Evolutionary conservation across 2,888 invertebrate genomes (phyloP), one percentile per base, ranked within the genome.

Genomic region (Thumatha senex): DNA sequence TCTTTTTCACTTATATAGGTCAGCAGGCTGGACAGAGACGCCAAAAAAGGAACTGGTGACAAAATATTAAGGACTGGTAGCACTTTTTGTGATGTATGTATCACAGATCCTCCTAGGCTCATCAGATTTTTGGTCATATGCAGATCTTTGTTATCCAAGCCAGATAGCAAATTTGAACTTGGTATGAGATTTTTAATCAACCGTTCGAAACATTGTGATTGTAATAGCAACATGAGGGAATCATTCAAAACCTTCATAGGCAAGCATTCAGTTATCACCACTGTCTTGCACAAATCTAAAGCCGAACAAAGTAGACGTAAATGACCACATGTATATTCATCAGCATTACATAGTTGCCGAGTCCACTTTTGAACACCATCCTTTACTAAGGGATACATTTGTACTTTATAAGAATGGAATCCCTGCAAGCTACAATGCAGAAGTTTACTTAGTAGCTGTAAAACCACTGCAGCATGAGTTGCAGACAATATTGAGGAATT

Each of bases 401-500:
- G 84, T 11, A 72, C 62, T 49, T 87, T 87, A 48, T 77, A 78
- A 33, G 52, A 70, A 41, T 83, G 75, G 48, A 80, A 61, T 39
- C 78, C 70, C 12, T 72, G 57, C 11, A 64, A 49, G 24, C 70
- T 73, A 57, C 72, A 78, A 18, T 70, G 71, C 8, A 90, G 60
- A 31, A 89, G 59, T 44, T 76, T 80, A 49, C 84, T 83, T 1
- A 93, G 61, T 41, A 92, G 77, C 63, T 89, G 92, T n/a, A 93
- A 62, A 0, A 94, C 74, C 1, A 93, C 92, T 35, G 93, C 86
- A 18, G 92, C 92, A 78, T 94, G 94, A 24, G 92, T 93, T 61
- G 92, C 92, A 43, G 93, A 89, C 41, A 92, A 78, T 46, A 92
- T 81, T 0, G 93, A 92, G 24, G 87, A 85, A 13, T 80, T 74